Base-by-base conservation (phyloP, 2,888 invertebrate species). In the Priocnemis perturbator region DNA sequence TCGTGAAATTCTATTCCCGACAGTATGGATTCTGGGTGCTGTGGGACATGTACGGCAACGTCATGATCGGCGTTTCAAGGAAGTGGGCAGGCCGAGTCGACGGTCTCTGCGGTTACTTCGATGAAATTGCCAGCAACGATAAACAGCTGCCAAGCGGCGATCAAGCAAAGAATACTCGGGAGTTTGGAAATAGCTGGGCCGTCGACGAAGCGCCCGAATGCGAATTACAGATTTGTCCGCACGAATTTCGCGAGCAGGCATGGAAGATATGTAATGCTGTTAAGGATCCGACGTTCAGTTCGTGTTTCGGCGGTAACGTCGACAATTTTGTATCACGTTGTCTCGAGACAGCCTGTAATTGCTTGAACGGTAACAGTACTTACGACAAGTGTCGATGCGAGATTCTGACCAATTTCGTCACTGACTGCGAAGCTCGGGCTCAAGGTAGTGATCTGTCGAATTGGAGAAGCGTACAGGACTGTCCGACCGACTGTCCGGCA, bases 61-160 rank as follows among this genome's bases (percentile, higher is more conserved):
- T 93, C 0, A 94, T 94, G 88, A 91, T 96, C 77, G 94, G 94
- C 73, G 93, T 95, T 58, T 91, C 92, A 0, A 92, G 92, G 61
- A 92, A 92, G 78, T 90, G 93, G 76, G 87, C 90, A 69, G 91
- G 92, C 9, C 90, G 91, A 52, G 93, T 96, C 0, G 95, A 95
- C 81, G 96, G 96, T 0, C 89, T 96, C 11, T 97, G 96, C 85
- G 96, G 96, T 1, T 93, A 92, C 68, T 95, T 93, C 86, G 95
- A 95, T 88, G 93, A 93, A 0, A 89, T 91, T 30, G 81, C 90
- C 0, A 81, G 85, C 53, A 95, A 96, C 87, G 96, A 96, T 85
- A 93, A 93, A 59, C 91, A 93, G 2, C 91, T 92, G 72, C 96
- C 96, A 0, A 92, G 93, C 85, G 96, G 96, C 0, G 85, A 83